Evolutionary conservation across 2,113 vertebrate species (phyloP).

Genomic region (Dromaius novaehollandiae): DNA sequence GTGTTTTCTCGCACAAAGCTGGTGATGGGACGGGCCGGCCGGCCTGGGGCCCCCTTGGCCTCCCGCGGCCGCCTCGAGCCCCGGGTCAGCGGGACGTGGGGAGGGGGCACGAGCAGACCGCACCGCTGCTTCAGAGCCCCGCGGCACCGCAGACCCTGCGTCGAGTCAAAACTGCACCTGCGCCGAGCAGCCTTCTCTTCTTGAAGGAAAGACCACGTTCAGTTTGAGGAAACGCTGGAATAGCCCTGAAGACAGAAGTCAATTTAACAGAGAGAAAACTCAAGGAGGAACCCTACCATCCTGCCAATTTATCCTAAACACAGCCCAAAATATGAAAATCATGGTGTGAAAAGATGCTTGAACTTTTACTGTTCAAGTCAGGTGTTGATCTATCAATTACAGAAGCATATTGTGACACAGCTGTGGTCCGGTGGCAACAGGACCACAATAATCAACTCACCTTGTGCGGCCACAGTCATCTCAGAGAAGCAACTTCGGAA

Average conservation of each 20-base stretch:
- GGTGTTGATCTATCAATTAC: not conserved
- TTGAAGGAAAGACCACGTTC: not conserved
- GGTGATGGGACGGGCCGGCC: no score
- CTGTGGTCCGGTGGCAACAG: not conserved
- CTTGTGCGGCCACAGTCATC: not conserved
- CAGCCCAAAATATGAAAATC: not conserved
- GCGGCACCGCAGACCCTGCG: not conserved
- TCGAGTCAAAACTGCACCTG: not conserved
- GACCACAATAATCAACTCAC: not conserved
- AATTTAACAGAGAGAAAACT: not conserved
- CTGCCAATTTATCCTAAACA: not conserved
- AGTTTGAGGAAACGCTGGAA: not conserved
- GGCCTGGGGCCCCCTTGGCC: no score
- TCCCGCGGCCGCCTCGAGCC: no score
- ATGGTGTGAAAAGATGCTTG: not conserved
- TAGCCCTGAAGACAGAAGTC: not conserved
- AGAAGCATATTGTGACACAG: not conserved
- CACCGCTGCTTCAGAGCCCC: not conserved
- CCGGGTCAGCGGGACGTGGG: not conserved
- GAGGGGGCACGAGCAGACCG: accelerated
- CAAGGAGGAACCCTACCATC: not conserved
- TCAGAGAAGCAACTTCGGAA: not conserved
- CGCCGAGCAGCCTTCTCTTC: not conserved
- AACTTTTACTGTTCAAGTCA: not conserved
- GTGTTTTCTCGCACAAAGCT: not conserved